Conservation (phyloP, 2,888 invertebrate genomes). For the Coremacera marginata region DNA sequence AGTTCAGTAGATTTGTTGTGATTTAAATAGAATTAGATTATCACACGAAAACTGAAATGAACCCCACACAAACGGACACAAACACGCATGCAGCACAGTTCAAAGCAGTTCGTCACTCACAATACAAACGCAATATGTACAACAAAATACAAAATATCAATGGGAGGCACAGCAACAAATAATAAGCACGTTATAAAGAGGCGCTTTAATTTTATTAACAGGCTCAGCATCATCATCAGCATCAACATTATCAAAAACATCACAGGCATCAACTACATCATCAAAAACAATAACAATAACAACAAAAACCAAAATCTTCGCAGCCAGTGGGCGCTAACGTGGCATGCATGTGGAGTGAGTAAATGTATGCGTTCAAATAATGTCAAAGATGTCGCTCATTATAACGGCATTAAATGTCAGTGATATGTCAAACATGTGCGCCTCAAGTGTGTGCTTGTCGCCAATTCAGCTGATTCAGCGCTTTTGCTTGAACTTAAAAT, state of each 20-base stretch:
- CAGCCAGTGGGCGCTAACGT: no score
- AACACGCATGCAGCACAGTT: slow-evolving; percentile 20
- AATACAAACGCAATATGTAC: no score
- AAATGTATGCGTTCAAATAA: no score
- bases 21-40: slow-evolving; percentile 42
- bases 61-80: not conserved
- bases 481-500: no score
- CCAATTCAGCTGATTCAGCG: not conserved
- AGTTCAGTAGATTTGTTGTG: slow-evolving; percentile 2
- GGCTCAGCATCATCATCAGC: not conserved
- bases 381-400: no score
- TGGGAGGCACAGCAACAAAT: not conserved
- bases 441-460: not conserved
- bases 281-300: not conserved
- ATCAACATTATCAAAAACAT: not conserved
- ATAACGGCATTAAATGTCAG: slow-evolving; percentile 8
- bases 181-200: slow-evolving; percentile 19
- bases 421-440: not conserved
- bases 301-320: not conserved
- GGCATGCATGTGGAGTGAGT: no score
- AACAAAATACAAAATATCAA: not conserved
- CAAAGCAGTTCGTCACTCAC: slow-evolving; percentile 11
- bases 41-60: slow-evolving; percentile 37
- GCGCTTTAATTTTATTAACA: slow-evolving; percentile 39
- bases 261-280: not conserved